Base-by-base conservation (phyloP, 2,113 vertebrate species). In the Ictidomys tridecemlineatus region DNA sequence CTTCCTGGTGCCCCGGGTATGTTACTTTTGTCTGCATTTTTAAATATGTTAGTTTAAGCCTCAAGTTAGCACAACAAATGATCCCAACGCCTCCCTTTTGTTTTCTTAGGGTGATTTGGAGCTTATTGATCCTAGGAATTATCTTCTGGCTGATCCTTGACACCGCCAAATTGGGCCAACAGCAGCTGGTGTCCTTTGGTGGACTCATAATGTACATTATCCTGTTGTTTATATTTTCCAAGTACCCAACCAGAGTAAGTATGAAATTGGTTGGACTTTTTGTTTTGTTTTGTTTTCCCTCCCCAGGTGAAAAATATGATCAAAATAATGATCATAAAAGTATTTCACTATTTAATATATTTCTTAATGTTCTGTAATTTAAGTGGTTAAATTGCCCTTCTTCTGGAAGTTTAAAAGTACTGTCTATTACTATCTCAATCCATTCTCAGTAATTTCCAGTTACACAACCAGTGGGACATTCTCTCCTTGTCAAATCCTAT, bases 161-260 rank as follows among this genome's bases (percentile, higher is more conserved):
- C 97, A 99, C 99, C 1, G 98, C 97, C 84, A 99, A 98, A 91
- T 89, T 26, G 83, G 99, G 99, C 76, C 97, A 80, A 32, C 98
- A 26, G 78, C 98, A 99, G 17, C 95, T 99, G 28, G 98, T 99
- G 78, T 99, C 99, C 30, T 99, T 99, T 83, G 98, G 96, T n/a
- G 99, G 99, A 0, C 98, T 99, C 96, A 34, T 99, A 26, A 86
- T 99, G 85, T 98, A 99, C 51, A 51, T 99, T 93, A 37, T 99
- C 73, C 77, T 99, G 96, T 98, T 99, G 97, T 79, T 99, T 96
- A 79, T 99, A 11, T 99, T 99, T 98, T 99, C 99, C 79, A 99
- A 99, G 96, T 97, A 99, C 70, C 99, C 99, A 96, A 97, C 98
- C 78, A 99, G 96, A 98, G 99, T 99, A 98, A 98, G 98, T 98